These are phyloP conservation scores for Polymixis flavicincta DNA, from an alignment of 2,888 invertebrate species.

Conservation along the genomic window DNA sequence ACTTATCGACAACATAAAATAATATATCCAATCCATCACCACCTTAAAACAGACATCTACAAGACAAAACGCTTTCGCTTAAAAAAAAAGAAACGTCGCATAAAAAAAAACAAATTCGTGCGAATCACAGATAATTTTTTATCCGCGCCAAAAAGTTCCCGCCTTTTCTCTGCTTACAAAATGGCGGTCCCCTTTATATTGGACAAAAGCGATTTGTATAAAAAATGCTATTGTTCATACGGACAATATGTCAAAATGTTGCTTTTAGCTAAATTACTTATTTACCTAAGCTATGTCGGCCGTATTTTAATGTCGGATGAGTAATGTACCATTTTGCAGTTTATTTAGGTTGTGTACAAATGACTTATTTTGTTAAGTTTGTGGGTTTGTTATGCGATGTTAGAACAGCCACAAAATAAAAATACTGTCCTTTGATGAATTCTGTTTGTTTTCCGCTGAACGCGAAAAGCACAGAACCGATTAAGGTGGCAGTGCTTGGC, in stretches of 20 bases:
- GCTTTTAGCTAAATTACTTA: constrained; percentile 78
- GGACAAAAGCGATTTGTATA: constrained; percentile 79
- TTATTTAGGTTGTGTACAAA: constrained; percentile 37
- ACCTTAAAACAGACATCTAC: constrained; percentile 51
- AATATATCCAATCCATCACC: constrained; percentile 50
- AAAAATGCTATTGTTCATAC: constrained; percentile 81
- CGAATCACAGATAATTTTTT: constrained; percentile 69
- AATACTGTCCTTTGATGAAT: not conserved
- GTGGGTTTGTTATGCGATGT: constrained; percentile 5
- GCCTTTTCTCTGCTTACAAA: constrained; percentile 67
- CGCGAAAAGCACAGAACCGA: too few relatives aligned
- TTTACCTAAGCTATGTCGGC: constrained; percentile 61
- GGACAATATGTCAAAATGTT: constrained; percentile 83
- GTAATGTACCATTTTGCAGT: constrained; percentile 42
- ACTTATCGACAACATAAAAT: constrained; percentile 25
- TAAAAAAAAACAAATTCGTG: constrained; percentile 63
- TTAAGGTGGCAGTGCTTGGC: too few relatives aligned
- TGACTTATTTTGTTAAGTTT: constrained; percentile 37
- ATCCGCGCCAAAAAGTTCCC: constrained; percentile 56
- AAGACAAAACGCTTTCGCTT: constrained; percentile 49
- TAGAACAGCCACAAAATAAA: not conserved
- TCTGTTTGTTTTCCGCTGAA: too few relatives aligned
- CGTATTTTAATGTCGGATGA: constrained; percentile 55
- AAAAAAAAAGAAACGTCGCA: constrained; percentile 49
- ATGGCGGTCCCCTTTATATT: constrained; percentile 70